These are phyloP conservation scores for Clarias macrocephalus DNA, from an alignment of 2,113 vertebrate genomes.

Conservation along the genomic window DNA sequence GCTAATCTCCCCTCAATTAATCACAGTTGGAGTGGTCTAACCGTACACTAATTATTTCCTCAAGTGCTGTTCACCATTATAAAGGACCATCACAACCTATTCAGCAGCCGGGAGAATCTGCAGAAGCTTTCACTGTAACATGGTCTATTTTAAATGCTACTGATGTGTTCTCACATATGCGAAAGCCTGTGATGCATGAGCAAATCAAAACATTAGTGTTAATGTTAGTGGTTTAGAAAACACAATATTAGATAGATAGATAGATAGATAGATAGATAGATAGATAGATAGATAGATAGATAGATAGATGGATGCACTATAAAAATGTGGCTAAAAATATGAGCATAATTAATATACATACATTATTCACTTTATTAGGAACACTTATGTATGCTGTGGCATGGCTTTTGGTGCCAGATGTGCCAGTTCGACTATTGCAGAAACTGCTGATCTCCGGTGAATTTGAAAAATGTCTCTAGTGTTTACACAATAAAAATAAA, in stretches of 20 bases:
- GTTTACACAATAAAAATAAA: neutral
- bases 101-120: constrained; percentile 29
- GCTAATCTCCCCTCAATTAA: constrained; percentile 76
- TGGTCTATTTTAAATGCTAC: neutral
- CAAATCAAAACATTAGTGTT: neutral
- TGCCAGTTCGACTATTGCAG: no score
- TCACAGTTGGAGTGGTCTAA: constrained; percentile 66
- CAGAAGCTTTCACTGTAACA: neutral
- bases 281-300: neutral
- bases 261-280: neutral
- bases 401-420: no score
- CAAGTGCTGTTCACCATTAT: constrained; percentile 43
- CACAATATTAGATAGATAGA: neutral
- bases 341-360: neutral
- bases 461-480: neutral
- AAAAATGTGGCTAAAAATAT: no score
- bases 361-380: neutral
- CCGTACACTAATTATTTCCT: constrained; percentile 68
- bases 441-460: neutral
- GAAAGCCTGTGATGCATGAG: neutral
- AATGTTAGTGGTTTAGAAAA: neutral
- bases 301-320: no score
- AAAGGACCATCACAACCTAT: constrained; percentile 44
- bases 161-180: neutral
- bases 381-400: neutral